Evolutionary conservation across 2,888 invertebrate species (phyloP).

Genomic region (Nephrotoma guestfalica): DNA sequence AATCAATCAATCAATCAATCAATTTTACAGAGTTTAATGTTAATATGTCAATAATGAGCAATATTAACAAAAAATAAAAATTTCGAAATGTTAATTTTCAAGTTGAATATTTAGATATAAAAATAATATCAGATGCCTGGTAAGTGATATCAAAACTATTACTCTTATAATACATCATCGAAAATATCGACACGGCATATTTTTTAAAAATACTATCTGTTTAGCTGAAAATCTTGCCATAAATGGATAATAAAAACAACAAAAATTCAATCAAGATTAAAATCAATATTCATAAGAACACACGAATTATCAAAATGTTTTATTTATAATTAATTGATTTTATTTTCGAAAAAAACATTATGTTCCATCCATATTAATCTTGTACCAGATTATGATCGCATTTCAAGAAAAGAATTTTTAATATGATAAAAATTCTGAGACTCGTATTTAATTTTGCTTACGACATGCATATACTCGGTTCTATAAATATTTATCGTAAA

Average conservation of each 20-base stretch:
- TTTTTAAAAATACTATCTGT: neutral
- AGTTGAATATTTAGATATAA: no score
- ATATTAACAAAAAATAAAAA: no score
- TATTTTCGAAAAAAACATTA: neutral
- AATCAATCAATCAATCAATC: no score
- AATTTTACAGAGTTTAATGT: no score
- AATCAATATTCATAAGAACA: neutral
- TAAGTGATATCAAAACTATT: no score
- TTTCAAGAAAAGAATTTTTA: neutral
- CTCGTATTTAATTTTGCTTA: neutral
- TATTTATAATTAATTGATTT: neutral
- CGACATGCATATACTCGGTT: neutral
- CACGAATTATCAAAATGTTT: neutral
- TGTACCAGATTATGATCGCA: neutral
- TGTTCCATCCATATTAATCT: neutral
- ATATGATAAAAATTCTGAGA: neutral
- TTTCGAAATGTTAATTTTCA: no score
- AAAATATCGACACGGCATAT: neutral
- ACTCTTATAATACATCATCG: neutral
- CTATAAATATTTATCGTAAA: neutral
- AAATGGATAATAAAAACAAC: neutral
- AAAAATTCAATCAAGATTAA: neutral
- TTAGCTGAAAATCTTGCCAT: neutral
- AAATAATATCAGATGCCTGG: no score
- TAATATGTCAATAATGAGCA: no score